These are phyloP conservation scores for Lordiphosa fenestrarum DNA, from an alignment of 2,888 invertebrate species.

Conservation along the genomic window DNA sequence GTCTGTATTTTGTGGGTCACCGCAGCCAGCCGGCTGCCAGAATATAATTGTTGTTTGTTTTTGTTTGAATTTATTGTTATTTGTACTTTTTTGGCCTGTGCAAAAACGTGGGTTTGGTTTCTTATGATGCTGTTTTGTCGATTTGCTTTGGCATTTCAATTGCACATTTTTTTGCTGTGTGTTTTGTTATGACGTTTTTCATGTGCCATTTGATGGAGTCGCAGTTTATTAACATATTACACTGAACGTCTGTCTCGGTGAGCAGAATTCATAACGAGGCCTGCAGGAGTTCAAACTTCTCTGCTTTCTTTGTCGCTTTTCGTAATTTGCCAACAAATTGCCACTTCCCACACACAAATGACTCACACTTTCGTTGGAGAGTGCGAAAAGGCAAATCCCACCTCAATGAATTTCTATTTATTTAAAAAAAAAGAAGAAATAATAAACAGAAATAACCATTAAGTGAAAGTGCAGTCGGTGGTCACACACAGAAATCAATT, in stretches of 20 bases:
- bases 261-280: too few species aligned
- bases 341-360: background rate
- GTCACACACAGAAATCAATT: slow-evolving; percentile 36
- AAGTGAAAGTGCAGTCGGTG: slow-evolving; percentile 39
- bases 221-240: slow-evolving; percentile 28
- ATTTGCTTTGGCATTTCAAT: slow-evolving; percentile 54
- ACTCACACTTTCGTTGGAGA: slow-evolving; percentile 10
- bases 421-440: too few species aligned
- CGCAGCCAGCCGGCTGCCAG: slow-evolving; percentile 37
- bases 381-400: too few species aligned
- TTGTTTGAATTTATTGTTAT: background rate
- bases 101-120: slow-evolving; percentile 8
- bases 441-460: slow-evolving; percentile 13
- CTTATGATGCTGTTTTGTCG: slow-evolving; percentile 15
- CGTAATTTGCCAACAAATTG: background rate
- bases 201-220: slow-evolving; percentile 45
- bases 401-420: slow-evolving; percentile 36
- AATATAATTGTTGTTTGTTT: slow-evolving; percentile 38
- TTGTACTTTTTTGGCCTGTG: slow-evolving; percentile 3
- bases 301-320: too few species aligned
- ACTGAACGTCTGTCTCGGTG: slow-evolving; percentile 12
- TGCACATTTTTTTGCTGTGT: slow-evolving; percentile 15
- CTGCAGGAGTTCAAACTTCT: too few species aligned
- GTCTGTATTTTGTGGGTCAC: slow-evolving; percentile 46
- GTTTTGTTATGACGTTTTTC: slow-evolving; percentile 60